These are phyloP conservation scores for Odontesthes bonariensis DNA, from an alignment of 2,113 vertebrate species.

Conservation along the genomic window DNA sequence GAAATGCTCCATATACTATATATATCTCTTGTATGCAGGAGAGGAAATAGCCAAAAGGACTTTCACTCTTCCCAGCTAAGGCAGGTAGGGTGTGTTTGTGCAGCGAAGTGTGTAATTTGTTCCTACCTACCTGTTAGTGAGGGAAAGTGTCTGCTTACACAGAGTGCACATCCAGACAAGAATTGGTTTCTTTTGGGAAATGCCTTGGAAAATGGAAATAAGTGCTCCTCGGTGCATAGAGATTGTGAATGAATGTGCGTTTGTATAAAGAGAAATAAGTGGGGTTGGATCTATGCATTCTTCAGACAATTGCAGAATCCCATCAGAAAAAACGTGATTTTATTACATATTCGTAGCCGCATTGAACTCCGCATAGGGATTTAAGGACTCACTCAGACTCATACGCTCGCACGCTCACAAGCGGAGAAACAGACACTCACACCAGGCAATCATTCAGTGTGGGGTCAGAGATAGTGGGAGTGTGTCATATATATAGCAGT, in stretches of 20 bases:
- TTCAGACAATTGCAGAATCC: constrained; percentile 17
- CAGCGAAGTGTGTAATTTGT: constrained; percentile 48
- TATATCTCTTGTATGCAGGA: constrained; percentile 10
- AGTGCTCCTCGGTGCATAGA: constrained; percentile 1
- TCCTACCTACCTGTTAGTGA: constrained; percentile 43
- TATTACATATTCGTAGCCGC: constrained; percentile 5
- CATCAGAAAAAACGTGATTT: constrained; percentile 18
- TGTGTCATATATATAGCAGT: constrained; percentile 50
- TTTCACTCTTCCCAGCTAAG: constrained; percentile 18
- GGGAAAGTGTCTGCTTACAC: constrained; percentile 9
- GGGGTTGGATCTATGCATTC: constrained; percentile 6
- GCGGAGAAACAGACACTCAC: constrained; percentile 2
- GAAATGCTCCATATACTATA: not conserved
- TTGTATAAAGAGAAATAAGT: constrained; percentile 4
- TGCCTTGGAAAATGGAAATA: constrained; percentile 18
- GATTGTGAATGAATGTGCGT: not conserved
- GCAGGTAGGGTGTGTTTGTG: constrained; percentile 40
- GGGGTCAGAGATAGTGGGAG: constrained; percentile 41
- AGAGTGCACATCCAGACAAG: constrained; percentile 7
- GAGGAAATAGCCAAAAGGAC: constrained; percentile 7
- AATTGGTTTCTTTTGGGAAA: constrained; percentile 31
- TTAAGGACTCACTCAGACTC: not conserved
- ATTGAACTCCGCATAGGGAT: constrained; percentile 8
- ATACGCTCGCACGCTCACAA: not conserved
- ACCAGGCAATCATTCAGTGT: constrained; percentile 18